Base-by-base conservation (phyloP, 37 sponge, comb jelly and placozoan genomes). In the Tethya wilhelma region DNA sequence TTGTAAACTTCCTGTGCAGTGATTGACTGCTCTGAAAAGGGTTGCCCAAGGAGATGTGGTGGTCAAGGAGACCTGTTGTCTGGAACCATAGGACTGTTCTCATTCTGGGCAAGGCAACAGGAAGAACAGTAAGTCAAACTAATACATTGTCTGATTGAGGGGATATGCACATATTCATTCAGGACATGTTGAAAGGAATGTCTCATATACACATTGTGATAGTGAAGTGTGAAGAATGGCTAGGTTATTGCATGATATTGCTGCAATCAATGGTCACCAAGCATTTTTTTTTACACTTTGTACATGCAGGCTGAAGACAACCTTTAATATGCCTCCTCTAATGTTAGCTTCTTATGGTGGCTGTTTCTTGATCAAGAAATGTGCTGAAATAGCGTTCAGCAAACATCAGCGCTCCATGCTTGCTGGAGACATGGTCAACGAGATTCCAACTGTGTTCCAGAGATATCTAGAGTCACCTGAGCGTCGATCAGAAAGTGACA, bases 61-160 rank as follows among this genome's bases (percentile, higher is more conserved):
- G 99, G 99, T 0, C 99, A 98, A 73, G 99, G 99, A 66, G 99
- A 98, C 72, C 56, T 98, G 8, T 75, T 98, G n/a, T 90, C 99
- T 32, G 99, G 99, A 4, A 75, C 79, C 0, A 40, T 86, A 49
- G 96, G 92, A 29, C 70, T 92, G 19, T 94, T 93, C 55, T 37
- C 85, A 8, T 71, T 81, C 82, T 98, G 99, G 99, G 75, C 98
- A 23, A 71, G 40, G 19, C 49, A 74, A 39, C 53, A 82, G 25
- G 77, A 86, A 46, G 22, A 56, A 79, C 30, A 65, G 86, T 90
- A 66, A 60, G 46, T 77, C 23, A 6, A 8, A 62, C 41, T 71
- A 43, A 42, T 44, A 7, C 23, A 44, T 43, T 29, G 44, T 26
- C 40, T 23, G 46, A 17, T n/a, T 7, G 22, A 7, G 19, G 17